Conservation (phyloP, 1,140 invertebrate genomes). For the Akabosia matsudoensis region DNA sequence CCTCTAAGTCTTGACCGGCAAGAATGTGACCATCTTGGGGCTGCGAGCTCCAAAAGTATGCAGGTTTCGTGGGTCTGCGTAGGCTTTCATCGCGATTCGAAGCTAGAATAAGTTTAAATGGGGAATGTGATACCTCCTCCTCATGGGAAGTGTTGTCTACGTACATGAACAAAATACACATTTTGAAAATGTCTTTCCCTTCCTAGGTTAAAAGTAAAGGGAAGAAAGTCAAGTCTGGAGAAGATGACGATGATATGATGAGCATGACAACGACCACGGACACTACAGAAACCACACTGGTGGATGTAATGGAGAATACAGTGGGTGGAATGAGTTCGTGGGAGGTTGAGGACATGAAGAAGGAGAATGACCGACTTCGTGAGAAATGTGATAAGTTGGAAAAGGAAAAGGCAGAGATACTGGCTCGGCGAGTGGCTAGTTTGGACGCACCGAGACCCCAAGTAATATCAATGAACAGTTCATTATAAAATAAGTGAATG, state of each 20-base stretch:
- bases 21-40: conserved; percentile 56
- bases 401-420: conserved; percentile 80
- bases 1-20: conserved; percentile 60
- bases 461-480: conserved; percentile 28
- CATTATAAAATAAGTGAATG: too few species aligned
- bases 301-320: conserved; percentile 52
- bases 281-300: conserved; percentile 58
- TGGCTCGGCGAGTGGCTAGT: conserved; percentile 68
- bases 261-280: conserved; percentile 57
- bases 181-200: conserved; percentile 2
- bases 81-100: conserved; percentile 77
- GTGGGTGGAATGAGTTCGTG: conserved; percentile 58
- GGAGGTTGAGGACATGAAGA: conserved; percentile 58
- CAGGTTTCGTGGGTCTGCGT: conserved; percentile 61
- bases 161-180: conserved; percentile 43
- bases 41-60: conserved; percentile 59
- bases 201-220: conserved; percentile 49
- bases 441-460: conserved; percentile 58
- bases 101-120: conserved; percentile 61
- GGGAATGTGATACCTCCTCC: conserved; percentile 1
- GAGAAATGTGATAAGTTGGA: conserved; percentile 70
- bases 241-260: conserved; percentile 54
- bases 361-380: conserved; percentile 57
- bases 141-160: conserved; percentile 29
- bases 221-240: conserved; percentile 46